These are phyloP conservation scores for Parnassius orleans DNA, from an alignment of 2,888 invertebrate genomes.

Conservation along the genomic window DNA sequence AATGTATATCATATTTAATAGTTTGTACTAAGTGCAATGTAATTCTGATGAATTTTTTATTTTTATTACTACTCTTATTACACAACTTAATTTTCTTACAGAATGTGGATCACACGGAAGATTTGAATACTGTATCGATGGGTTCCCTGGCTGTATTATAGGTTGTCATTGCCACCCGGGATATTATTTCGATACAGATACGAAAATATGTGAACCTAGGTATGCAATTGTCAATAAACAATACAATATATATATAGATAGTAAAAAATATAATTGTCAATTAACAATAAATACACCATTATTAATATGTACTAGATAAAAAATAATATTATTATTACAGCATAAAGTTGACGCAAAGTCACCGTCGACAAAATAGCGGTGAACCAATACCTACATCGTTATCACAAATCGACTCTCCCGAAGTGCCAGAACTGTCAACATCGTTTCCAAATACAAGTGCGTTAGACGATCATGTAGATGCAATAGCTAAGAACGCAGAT, in stretches of 20 bases:
- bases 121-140: constrained; percentile 71
- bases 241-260: not conserved
- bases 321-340: constrained; percentile 43
- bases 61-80: too few species aligned
- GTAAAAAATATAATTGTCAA: not conserved
- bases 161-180: constrained; percentile 74
- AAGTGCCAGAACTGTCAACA: constrained; percentile 31
- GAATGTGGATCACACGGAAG: constrained; percentile 70
- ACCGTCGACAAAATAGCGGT: constrained; percentile 41
- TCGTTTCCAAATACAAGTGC: constrained; percentile 36
- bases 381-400: constrained; percentile 42
- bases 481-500: constrained; percentile 56
- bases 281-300: not conserved
- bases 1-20: too few species aligned
- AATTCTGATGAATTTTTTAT: too few species aligned
- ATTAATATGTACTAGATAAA: not conserved
- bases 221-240: constrained; percentile 33
- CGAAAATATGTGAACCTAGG: constrained; percentile 73
- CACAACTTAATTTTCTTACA: constrained; percentile 33
- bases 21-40: too few species aligned
- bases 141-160: constrained; percentile 64
- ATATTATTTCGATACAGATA: constrained; percentile 69
- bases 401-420: constrained; percentile 29
- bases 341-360: constrained; percentile 51
- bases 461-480: constrained; percentile 48